These are phyloP conservation scores for Steinernema scapterisci DNA, from an alignment of 2,888 invertebrate species.

Conservation along the genomic window DNA sequence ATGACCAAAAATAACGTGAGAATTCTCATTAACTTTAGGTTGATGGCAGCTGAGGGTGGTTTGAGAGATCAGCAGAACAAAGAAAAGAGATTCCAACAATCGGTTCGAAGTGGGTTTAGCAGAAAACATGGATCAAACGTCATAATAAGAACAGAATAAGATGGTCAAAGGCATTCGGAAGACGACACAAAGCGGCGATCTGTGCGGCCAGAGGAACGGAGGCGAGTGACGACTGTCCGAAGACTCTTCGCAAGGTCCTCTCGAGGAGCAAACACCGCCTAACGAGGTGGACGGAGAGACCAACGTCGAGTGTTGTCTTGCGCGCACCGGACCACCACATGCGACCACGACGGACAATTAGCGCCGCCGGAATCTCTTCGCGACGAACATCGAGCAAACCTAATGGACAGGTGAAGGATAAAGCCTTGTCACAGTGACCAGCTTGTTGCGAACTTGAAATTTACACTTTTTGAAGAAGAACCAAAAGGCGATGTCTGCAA, in stretches of 20 bases:
- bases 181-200: background rate
- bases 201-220: conserved; percentile 1
- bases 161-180: too few relatives aligned
- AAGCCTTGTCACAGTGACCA: too few relatives aligned
- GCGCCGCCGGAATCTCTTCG: too few relatives aligned
- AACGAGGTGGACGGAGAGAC: background rate
- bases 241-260: conserved; percentile 16
- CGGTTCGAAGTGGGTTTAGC: background rate
- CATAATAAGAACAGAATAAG: background rate
- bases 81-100: too few relatives aligned
- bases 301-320: background rate
- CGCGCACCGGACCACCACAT: too few relatives aligned
- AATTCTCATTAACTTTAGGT: conserved; percentile 73
- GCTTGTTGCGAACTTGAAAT: too few relatives aligned
- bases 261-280: conserved; percentile 1
- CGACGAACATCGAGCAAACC: too few relatives aligned
- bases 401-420: too few relatives aligned
- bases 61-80: background rate
- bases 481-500: too few relatives aligned
- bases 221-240: conserved; percentile 11
- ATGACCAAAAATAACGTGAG: conserved; percentile 74
- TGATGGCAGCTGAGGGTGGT: conserved; percentile 48
- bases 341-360: too few relatives aligned
- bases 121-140: background rate
- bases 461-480: too few relatives aligned